Evolutionary conservation across 2,797 vertebrate species (phyloP), one percentile per base, ranked within the genome.

Genomic region (Anolis apletophallus): DNA sequence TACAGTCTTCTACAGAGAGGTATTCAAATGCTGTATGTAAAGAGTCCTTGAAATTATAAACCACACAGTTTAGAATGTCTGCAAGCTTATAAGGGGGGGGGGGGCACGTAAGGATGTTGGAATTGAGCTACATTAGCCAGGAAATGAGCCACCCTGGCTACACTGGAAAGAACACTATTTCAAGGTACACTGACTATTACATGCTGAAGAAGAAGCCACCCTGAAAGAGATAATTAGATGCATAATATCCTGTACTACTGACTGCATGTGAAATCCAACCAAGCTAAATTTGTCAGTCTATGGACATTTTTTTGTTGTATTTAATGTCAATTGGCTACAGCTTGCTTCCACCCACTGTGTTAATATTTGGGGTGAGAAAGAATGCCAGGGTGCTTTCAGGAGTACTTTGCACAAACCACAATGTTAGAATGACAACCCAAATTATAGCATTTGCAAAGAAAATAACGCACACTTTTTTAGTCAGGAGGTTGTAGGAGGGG

Each of bases 201-300:
- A 91, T 64, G 23, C 79, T 92, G 92, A 89, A 92, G 94, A 85
- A 87, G 76, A 95, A 93, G 81, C 40, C 90, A 91, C 93, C 94
- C 93, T 93, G 89, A 93, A 95, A 73, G 72, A 95, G 89, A 94
- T 95, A 95, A 96, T 94, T 93, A 93, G 79, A 94, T 92, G 80
- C 83, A 93, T 80, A 91, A 91, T 93, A 95, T 95, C 68, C 88
- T 93, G 88, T 89, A 93, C 21, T 90, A 93, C 21, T 90, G 83
- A 85, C 73, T 69, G 71, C 74, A 87, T 67, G 78, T 75, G 91
- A 93, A 89, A 52, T 55, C 89, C 17, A 91, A 88, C 95, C 93
- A 94, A 94, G 89, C 32, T 75, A 90, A 88, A 92, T 86, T 85
- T 91, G 76, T 91, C 91, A 91, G 93, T 93, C 55, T 88, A 67